Evolutionary conservation across 2,113 vertebrate species (phyloP), one percentile per base, ranked within the genome.

Genomic region (Phylloscopus whistleri): DNA sequence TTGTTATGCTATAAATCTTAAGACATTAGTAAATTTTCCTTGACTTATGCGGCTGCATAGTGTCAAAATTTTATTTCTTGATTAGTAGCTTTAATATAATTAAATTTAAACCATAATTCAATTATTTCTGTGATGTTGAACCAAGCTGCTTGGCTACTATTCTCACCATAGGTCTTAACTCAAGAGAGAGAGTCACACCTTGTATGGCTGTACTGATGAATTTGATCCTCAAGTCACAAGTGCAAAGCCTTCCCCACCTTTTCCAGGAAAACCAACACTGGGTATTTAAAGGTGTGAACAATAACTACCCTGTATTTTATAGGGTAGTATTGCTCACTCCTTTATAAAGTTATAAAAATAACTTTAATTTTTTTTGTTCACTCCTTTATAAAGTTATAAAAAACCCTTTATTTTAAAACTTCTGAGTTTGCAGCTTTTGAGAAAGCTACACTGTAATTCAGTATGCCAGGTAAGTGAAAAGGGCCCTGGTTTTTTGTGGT

Each of bases 141-240:
- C n/a, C n/a, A 30, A 58, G 46, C 4, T 55, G 33, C 48, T 43
- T n/a, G 31, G 41, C 33, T 53, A 18, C 4, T 8, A 7, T 51
- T 72, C 24, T 70, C 23, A 15, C 35, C 28, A 31, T 7, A 49
- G 26, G 27, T 52, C 44, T 69, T 6, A 73, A 44, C 5, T 43
- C 11, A 16, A 0, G 16, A 43, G 39, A 28, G 9, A 51, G 4
- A 22, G 8, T 51, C 75, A 41, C 0, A 0, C 12, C 16, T 51
- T 35, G 12, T 31, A 10, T 11, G 19, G 86, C 56, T 2, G 8
- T n/a, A 43, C 19, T 24, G 16, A n/a, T 51, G 21, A 81, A 80
- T n/a, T 66, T 49, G 33, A 35, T 17, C 48, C 55, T 59, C 16
- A 12, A 67, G 27, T 39, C 56, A 52, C 59, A 55, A 58, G 15